A percentile compares a stretch with the other conserved stretches of the same genome.
Conservation (phyloP, 2,113 vertebrate species). For the Dromaius novaehollandiae region DNA sequence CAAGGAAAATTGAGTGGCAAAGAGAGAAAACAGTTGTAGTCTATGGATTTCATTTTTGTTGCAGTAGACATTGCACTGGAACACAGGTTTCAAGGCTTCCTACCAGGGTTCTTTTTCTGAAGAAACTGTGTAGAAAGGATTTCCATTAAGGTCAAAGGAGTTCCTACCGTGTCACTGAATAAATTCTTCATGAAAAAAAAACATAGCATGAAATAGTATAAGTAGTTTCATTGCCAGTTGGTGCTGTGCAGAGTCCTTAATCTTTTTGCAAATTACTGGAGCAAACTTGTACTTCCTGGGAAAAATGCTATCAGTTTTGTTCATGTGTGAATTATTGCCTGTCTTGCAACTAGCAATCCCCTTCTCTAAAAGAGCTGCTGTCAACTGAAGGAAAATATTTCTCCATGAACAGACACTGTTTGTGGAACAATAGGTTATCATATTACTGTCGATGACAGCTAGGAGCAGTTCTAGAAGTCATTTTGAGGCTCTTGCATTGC, state of each 20-base stretch:
- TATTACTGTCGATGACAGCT: fast-evolving
- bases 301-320: neutral
- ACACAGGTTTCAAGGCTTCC: neutral
- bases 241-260: neutral
- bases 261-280: neutral
- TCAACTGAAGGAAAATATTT: neutral
- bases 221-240: neutral
- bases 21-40: neutral
- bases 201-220: neutral
- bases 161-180: neutral
- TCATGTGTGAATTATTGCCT: neutral
- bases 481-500: neutral
- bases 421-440: neutral
- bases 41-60: neutral
- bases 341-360: neutral
- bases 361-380: neutral
- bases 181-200: neutral
- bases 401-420: neutral
- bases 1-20: neutral
- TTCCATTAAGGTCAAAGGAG: neutral
- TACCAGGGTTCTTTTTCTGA: neutral
- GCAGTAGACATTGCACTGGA: fast-evolving
- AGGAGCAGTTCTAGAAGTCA: neutral
- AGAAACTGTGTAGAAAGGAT: neutral
- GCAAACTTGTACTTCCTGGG: neutral